Conservation (phyloP, 1,140 invertebrate genomes). For the Bombus vancouverensis region DNA sequence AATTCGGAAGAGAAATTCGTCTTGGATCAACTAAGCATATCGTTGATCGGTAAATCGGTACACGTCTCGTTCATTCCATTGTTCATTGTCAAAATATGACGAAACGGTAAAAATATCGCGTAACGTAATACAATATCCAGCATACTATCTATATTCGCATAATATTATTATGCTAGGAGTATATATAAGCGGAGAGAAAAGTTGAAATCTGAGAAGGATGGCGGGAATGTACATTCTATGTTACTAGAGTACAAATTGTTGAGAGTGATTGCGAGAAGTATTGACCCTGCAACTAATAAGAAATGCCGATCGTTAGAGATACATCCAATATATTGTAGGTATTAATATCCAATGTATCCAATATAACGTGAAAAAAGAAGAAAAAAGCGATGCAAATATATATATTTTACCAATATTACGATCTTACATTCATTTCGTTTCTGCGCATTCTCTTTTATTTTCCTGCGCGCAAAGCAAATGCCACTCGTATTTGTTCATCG, state of each 20-base stretch:
- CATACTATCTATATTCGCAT: neutral
- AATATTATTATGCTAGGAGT: neutral
- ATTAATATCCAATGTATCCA: slow-evolving; percentile 35
- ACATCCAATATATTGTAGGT: slow-evolving; percentile 36
- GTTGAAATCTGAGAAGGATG: slow-evolving; percentile 1
- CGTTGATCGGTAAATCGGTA: slow-evolving; percentile 30
- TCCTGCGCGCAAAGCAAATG: neutral
- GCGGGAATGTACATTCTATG: slow-evolving; percentile 48
- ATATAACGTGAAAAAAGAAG: no score
- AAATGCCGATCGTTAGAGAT: slow-evolving; percentile 37
- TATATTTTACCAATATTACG: slow-evolving; percentile 60
- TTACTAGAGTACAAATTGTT: slow-evolving; percentile 64
- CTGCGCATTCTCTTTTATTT: neutral
- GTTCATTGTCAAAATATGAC: slow-evolving; percentile 43
- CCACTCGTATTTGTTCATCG: no score
- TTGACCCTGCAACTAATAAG: slow-evolving; percentile 31
- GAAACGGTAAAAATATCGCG: slow-evolving; percentile 17
- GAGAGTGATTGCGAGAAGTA: slow-evolving; percentile 42
- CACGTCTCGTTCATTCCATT: slow-evolving; percentile 64
- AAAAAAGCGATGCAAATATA: slow-evolving; percentile 50
- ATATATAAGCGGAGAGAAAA: neutral
- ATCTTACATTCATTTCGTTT: neutral
- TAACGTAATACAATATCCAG: neutral
- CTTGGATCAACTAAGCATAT: neutral
- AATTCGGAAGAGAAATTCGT: no score